phyloP scores from a whole-genome alignment of 2,113 vertebrate species.

The Petroica traversi region DNA sequence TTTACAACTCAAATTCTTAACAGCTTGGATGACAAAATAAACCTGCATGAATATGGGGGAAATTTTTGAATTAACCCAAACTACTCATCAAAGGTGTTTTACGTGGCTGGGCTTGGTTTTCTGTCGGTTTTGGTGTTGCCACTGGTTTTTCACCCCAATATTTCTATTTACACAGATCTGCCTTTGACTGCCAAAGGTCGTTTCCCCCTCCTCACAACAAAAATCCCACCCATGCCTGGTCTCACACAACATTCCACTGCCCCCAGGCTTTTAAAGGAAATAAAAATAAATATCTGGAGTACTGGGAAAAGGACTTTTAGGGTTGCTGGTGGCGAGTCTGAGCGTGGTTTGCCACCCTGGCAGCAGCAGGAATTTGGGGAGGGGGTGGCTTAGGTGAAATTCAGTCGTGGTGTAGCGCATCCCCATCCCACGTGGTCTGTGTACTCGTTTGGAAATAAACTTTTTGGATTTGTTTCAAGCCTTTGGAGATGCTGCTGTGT shows the following conservation, averaged over 20 bases:
- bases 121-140: background rate
- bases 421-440: slow-evolving; percentile 68
- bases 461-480: slow-evolving; percentile 72
- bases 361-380: slow-evolving; percentile 26
- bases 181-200: slow-evolving; percentile 20
- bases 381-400: background rate
- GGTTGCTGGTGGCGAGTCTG: background rate
- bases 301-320: background rate
- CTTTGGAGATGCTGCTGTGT: background rate
- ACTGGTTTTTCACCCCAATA: background rate
- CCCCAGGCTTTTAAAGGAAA: background rate
- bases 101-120: background rate
- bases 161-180: background rate
- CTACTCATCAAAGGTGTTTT: background rate
- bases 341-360: background rate
- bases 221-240: background rate
- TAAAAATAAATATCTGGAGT: background rate
- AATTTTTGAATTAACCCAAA: background rate
- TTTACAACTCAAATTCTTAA: slow-evolving; percentile 30
- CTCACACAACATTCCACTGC: background rate
- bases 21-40: background rate
- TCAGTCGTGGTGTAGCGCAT: slow-evolving; percentile 62
- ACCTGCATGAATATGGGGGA: background rate
- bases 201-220: background rate
- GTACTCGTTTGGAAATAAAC: slow-evolving; percentile 80